Conservation (phyloP, 2,113 vertebrate species). For the Tricholaema leucomelas region DNA sequence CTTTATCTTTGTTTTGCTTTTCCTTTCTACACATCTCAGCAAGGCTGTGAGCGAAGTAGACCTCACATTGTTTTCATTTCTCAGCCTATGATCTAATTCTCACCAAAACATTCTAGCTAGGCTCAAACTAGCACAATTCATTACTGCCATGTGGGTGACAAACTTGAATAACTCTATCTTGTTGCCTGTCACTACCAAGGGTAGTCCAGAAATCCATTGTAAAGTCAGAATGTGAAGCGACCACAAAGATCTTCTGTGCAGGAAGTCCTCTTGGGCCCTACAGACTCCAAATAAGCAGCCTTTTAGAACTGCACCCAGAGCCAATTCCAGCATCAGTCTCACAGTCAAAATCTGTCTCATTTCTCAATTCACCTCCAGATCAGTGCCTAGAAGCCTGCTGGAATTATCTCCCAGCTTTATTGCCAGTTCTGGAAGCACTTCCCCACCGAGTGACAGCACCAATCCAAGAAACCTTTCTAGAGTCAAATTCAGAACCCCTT, state of each 20-base stretch:
- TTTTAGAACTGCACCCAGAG: background rate
- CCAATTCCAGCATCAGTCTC: background rate
- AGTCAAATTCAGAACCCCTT: background rate
- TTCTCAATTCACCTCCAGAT: background rate
- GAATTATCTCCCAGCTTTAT: no score
- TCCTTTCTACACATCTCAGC: no score
- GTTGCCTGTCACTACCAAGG: background rate
- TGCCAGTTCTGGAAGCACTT: no score
- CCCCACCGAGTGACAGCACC: background rate
- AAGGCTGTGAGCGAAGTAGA: no score
- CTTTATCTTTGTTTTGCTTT: no score
- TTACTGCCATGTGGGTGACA: background rate
- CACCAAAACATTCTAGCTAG: no score
- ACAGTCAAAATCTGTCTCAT: background rate
- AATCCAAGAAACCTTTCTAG: background rate
- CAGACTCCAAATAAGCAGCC: background rate
- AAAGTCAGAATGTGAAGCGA: background rate
- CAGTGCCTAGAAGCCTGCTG: background rate
- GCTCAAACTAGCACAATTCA: no score
- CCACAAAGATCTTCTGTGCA: background rate
- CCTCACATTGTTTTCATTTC: no score
- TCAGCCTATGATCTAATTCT: no score
- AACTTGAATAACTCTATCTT: background rate
- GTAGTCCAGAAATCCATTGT: background rate
- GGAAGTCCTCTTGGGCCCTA: background rate